Conservation (phyloP, 2,888 invertebrate genomes). For the Glyphotaelius pellucidus region DNA sequence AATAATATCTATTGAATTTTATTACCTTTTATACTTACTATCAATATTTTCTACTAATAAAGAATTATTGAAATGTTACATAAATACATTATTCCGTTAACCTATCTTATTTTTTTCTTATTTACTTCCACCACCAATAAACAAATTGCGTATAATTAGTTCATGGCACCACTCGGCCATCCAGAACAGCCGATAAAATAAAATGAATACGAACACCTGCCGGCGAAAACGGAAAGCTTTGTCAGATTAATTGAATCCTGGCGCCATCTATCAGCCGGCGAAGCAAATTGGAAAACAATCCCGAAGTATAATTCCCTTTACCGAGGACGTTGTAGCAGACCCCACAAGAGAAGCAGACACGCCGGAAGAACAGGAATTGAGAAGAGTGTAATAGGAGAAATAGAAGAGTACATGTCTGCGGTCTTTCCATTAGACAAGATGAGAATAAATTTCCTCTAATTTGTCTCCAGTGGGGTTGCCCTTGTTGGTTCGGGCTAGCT, state of each 20-base stretch:
- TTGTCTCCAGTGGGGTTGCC: constrained; percentile 55
- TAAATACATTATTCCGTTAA: too few species aligned
- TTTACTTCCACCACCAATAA: background rate
- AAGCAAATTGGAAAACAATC: constrained; percentile 65
- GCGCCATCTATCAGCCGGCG: constrained; percentile 49
- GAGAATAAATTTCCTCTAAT: constrained; percentile 65
- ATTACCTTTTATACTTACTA: too few species aligned
- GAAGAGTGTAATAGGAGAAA: background rate
- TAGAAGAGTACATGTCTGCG: background rate
- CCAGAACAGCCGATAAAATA: background rate
- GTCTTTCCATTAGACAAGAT: constrained; percentile 61
- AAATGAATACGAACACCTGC: constrained; percentile 26
- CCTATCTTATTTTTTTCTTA: too few species aligned
- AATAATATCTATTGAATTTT: too few species aligned
- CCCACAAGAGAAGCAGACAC: constrained; percentile 30
- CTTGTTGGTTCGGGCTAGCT: constrained; percentile 45
- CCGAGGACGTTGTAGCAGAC: background rate
- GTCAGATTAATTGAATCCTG: constrained; percentile 54
- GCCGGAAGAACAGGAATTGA: constrained; percentile 32
- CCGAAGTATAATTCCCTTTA: constrained; percentile 45
- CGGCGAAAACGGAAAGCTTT: constrained; percentile 30
- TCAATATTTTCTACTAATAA: too few species aligned
- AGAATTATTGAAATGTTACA: too few species aligned
- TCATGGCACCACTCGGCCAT: background rate
- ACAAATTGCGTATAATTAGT: background rate